Base-by-base conservation (phyloP, 2,797 vertebrate genomes). In the Setipinna tenuifilis region DNA sequence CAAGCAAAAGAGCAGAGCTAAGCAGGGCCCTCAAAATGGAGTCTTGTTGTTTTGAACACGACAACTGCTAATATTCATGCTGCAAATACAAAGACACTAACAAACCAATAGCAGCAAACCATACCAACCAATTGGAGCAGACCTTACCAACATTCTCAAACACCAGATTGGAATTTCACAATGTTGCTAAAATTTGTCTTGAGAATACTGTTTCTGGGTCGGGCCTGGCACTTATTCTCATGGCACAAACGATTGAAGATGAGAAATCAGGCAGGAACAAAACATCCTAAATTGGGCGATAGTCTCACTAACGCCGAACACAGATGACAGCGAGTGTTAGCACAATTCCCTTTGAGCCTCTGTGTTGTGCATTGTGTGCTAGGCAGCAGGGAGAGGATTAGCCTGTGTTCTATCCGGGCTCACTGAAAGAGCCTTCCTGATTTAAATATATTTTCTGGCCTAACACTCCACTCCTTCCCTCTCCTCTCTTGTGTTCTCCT, bases 291-390 rank as follows among this genome's bases (percentile, higher is more conserved):
- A 89, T 81, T 23, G 62, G 82, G 41, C 68, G 9, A 65, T 14
- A 28, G 35, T 48, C 78, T 82, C 71, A 23, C 61, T 83, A 87
- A 88, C 87, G 71, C 44, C 35, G 71, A 28, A 75, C 44, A 16
- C 86, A 88, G 84, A 87, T 83, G 75, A 85, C 83, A 82, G 71
- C 41, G 83, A 81, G 83, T 68, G 87, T 68, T 21, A 71, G 28
- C 25, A 82, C 57, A 88, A 88, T 78, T 78, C 71, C 35, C 71
- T 78, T 78, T 44, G 87, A 87, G 85, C 88, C 84, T 85, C 44
- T 84, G 80, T 81, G 85, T 68, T 68, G 61, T 61, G 84, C 57
- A 88, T 89, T 87, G 88, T 89, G 86, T 54, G 46, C 71, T 23
- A 81, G 84, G 81, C 84, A 85, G 57, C 58, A 83, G 82, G 83